These are phyloP conservation scores for Pinna nobilis DNA, from an alignment of 1,140 invertebrate genomes.

Conservation along the genomic window DNA sequence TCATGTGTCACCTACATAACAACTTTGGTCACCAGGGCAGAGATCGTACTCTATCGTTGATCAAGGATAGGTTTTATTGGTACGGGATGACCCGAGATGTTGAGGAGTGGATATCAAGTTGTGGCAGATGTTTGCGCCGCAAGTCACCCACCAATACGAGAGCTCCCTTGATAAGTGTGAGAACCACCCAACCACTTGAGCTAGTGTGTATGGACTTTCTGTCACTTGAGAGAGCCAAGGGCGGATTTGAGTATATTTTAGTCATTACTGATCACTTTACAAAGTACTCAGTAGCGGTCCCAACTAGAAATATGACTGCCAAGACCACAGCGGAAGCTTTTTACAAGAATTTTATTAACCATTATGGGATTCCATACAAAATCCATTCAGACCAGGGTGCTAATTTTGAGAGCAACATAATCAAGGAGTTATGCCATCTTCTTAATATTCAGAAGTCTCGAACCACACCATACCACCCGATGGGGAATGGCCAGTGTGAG, in stretches of 20 bases:
- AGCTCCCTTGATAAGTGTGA: not conserved
- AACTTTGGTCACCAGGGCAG: not conserved
- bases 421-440: conserved; percentile 36
- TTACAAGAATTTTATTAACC: conserved; percentile 13
- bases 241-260: conserved; percentile 10
- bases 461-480: conserved; percentile 50
- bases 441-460: conserved; percentile 13
- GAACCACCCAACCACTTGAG: not conserved
- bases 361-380: conserved; percentile 19
- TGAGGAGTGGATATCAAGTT: conserved; percentile 9
- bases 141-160: conserved; percentile 18
- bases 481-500: conserved; percentile 51
- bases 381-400: conserved; percentile 38
- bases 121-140: conserved; percentile 9
- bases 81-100: conserved; percentile 18
- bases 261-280: conserved; percentile 28
- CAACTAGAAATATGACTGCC: conserved; percentile 23
- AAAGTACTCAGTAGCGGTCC: conserved; percentile 15
- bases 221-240: not conserved
- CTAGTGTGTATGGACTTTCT: conserved; percentile 11
- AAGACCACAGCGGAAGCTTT: conserved; percentile 22
- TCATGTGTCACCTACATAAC: not conserved
- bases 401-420: conserved; percentile 27
- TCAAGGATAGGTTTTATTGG: conserved; percentile 15
- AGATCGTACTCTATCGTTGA: not conserved